phyloP scores from a whole-genome alignment of 2,888 invertebrate species.

The Euplexia lucipara region DNA sequence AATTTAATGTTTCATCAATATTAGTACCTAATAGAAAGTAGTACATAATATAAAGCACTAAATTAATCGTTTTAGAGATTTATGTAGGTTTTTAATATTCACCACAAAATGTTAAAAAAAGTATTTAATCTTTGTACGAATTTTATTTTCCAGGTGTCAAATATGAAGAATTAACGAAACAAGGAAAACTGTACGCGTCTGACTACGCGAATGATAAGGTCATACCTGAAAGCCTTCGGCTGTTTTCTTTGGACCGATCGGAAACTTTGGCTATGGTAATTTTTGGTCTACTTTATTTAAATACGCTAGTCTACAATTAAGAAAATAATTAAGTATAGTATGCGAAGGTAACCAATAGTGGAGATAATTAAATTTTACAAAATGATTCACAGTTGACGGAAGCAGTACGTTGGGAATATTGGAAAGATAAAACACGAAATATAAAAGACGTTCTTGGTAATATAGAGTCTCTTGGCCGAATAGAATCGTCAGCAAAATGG shows the following conservation, averaged over 20 bases:
- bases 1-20: too few relatives aligned
- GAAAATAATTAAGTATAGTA: not conserved
- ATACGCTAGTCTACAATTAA: too few relatives aligned
- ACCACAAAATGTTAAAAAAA: too few relatives aligned
- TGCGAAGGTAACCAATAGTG: not conserved
- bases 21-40: too few relatives aligned
- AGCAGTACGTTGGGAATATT: slow-evolving; percentile 91
- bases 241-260: slow-evolving; percentile 75
- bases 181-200: slow-evolving; percentile 88
- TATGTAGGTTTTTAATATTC: too few relatives aligned
- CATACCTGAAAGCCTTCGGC: slow-evolving; percentile 90
- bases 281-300: not conserved
- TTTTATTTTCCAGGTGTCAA: slow-evolving; percentile 85
- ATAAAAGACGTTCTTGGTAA: slow-evolving; percentile 79
- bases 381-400: slow-evolving; percentile 77
- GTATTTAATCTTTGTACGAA: too few relatives aligned
- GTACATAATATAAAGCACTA: too few relatives aligned
- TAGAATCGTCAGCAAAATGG: slow-evolving; percentile 91
- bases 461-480: slow-evolving; percentile 86
- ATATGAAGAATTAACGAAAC: slow-evolving; percentile 91
- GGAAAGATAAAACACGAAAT: slow-evolving; percentile 74
- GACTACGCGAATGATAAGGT: slow-evolving; percentile 91
- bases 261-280: slow-evolving; percentile 74
- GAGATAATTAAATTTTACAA: slow-evolving; percentile 4
- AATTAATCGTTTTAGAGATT: too few relatives aligned